Base-by-base conservation (phyloP, 2,888 invertebrate species). In the Diloba caeruleocephala region DNA sequence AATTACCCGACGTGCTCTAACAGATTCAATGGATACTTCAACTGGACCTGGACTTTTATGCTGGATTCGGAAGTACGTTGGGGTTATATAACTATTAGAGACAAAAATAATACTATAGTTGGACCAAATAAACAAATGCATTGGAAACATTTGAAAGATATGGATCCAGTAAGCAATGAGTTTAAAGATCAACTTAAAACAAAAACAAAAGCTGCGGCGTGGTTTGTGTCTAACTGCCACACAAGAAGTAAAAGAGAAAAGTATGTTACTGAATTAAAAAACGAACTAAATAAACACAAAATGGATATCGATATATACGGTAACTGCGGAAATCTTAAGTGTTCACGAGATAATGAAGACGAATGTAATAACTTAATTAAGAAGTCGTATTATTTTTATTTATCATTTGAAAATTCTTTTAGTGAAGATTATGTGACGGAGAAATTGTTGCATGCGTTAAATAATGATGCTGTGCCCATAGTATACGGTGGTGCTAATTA, bases 401-500 rank as follows among this genome's bases (percentile, higher is more conserved):
- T 89, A 32, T 77, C 89, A 10, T 87, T 89, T 50, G 89, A 89
- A 68, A 89, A 89, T 60, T 76, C 87, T 1, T 78, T 87, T 17
- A 78, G 79, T 58, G 82, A 86, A 50, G 88, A 88, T 58, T 88
- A 88, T 38, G 78, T 74, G 1, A 89, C 89, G 8, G 87, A 87
- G 60, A 88, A 88, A 54, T 53, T 86, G 23, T 32, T 85, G 34
- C 71, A 58, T 53, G 85, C 87, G 1, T 74, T 84, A 48, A 71
- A 85, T 23, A 74, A 88, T 81, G 90, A 95, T 70, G 92, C 95
- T 8, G 84, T 96, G 3, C 96, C 96, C 0, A 94, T 96, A 15
- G 96, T 96, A 1, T 95, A 94, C 85, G 96, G 96, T 8, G 95
- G 94, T 12, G 94, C 94, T 29, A 76, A 87, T 51, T 87, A 87